Conservation (phyloP, 2,113 vertebrate species). For the Bambusicola thoracicus region DNA sequence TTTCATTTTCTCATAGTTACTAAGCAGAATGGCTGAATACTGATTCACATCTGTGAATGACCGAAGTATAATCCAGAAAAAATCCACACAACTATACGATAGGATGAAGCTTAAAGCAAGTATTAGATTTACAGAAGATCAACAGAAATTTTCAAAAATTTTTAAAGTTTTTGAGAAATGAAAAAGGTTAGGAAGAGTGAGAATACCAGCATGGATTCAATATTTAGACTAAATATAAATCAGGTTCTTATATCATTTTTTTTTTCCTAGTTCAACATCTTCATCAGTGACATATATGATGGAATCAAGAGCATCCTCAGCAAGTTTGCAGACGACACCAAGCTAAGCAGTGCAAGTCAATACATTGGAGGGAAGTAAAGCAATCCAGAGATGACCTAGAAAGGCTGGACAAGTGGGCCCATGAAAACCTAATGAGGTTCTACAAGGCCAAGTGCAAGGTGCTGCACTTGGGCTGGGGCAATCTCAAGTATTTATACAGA, state of each 20-base stretch:
- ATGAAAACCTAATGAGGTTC: no score
- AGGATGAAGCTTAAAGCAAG: not conserved
- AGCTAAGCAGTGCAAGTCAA: no score
- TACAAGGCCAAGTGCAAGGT: no score
- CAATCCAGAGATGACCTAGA: no score
- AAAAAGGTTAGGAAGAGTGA: conserved; percentile 1
- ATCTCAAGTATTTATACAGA: no score
- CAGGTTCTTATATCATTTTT: conserved; percentile 24
- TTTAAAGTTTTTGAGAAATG: not conserved
- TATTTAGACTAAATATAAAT: conserved; percentile 45
- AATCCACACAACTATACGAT: not conserved
- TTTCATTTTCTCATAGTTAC: not conserved
- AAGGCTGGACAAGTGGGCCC: no score
- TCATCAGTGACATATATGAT: no score
- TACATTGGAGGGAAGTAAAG: no score
- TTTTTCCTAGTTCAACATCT: no score
- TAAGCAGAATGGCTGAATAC: not conserved
- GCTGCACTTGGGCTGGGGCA: no score
- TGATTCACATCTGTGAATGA: not conserved
- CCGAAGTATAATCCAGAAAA: not conserved
- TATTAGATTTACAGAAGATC: conserved; percentile 8
- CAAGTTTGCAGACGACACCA: no score
- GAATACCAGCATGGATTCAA: conserved; percentile 37
- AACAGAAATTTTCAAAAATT: conserved; percentile 47
- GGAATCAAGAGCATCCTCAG: no score